phyloP scores from a whole-genome alignment of 2,113 vertebrate genomes.

The Quiscalus mexicanus region DNA sequence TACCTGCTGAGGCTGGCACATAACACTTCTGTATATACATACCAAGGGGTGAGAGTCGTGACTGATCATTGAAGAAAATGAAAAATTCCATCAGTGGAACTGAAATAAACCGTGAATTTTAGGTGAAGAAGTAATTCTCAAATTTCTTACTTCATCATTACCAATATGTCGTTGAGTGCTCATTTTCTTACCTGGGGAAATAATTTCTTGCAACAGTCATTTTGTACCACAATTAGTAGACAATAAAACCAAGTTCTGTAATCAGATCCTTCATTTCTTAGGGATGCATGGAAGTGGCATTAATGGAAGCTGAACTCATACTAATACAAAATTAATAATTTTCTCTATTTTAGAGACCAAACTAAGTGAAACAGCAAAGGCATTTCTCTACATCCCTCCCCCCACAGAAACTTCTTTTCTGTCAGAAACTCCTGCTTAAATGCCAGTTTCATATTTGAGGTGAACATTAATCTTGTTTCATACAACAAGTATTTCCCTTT shows the following conservation, averaged over 20 bases:
- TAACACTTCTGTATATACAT: slow-evolving; percentile 22
- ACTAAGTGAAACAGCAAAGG: background rate
- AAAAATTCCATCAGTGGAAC: background rate
- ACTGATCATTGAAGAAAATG: background rate
- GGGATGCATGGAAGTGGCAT: background rate
- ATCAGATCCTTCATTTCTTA: background rate
- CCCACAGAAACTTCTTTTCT: background rate
- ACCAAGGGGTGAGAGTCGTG: background rate
- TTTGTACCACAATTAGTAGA: background rate
- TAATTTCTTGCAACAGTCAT: background rate
- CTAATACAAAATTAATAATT: background rate
- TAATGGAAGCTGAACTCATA: rapidly evolving
- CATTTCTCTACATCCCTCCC: background rate
- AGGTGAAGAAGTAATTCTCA: slow-evolving; percentile 21
- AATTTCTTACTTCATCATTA: background rate
- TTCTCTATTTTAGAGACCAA: background rate
- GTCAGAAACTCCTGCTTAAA: background rate
- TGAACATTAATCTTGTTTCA: background rate
- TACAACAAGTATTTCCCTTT: background rate
- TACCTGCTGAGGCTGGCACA: slow-evolving; percentile 9
- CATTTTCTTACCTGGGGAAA: background rate
- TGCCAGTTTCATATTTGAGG: background rate
- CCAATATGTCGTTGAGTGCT: background rate
- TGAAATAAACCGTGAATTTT: slow-evolving; percentile 47
- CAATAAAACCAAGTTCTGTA: background rate